These are phyloP conservation scores for Laupala kohalensis DNA, from an alignment of 1,140 invertebrate genomes.

Conservation along the genomic window DNA sequence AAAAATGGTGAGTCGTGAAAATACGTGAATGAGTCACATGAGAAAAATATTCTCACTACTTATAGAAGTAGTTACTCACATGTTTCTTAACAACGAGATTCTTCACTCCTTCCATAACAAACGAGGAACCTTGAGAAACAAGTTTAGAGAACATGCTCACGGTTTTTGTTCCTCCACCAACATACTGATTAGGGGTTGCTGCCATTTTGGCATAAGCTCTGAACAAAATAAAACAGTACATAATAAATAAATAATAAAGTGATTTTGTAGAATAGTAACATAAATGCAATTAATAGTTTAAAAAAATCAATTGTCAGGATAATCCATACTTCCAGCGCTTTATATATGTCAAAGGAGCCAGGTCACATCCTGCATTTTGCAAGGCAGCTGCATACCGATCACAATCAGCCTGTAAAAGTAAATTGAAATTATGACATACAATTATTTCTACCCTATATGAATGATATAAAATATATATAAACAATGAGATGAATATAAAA, in stretches of 20 bases:
- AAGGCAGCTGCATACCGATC: conserved; percentile 68
- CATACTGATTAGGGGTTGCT: conserved; percentile 54
- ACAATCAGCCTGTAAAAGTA: conserved; percentile 45
- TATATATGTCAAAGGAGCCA: conserved; percentile 69
- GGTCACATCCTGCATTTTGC: conserved; percentile 70
- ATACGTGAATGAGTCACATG: not conserved
- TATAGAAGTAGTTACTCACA: conserved; percentile 40
- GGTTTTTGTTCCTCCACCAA: conserved; percentile 91
- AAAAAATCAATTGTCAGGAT: too few relatives aligned
- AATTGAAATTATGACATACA: not conserved
- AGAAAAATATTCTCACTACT: not conserved
- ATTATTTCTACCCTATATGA: conserved; percentile 1
- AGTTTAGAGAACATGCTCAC: conserved; percentile 98
- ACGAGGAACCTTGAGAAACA: conserved; percentile 90
- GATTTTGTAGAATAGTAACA: not conserved
- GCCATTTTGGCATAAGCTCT: conserved; percentile 73
- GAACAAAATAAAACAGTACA: conserved; percentile 22
- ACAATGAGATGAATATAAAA: too few relatives aligned
- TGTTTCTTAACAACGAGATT: conserved; percentile 97
- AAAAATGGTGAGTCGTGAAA: not conserved
- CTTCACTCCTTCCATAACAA: conserved; percentile 99
- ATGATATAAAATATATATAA: conserved; percentile 4
- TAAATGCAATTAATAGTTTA: not conserved
- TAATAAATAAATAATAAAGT: not conserved
- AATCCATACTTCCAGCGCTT: conserved; percentile 80